Conservation (phyloP, 2,113 vertebrate species). For the Corythaixoides concolor region DNA sequence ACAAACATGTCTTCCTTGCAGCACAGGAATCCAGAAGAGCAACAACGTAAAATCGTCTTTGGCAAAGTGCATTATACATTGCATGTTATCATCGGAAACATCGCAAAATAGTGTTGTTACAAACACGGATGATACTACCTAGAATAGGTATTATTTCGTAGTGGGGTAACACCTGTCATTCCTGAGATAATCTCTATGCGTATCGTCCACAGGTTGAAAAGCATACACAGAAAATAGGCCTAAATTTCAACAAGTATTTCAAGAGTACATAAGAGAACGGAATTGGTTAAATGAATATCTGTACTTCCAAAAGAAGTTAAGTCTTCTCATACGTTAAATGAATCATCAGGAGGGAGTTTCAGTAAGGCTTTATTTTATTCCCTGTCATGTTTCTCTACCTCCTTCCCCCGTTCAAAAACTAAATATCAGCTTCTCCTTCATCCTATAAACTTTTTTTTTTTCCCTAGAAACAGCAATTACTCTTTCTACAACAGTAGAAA, state of each 20-base stretch:
- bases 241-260: background rate
- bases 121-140: background rate
- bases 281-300: background rate
- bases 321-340: background rate
- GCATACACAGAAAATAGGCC: background rate
- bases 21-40: background rate
- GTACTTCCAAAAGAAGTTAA: background rate
- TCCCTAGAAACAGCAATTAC: background rate
- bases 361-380: background rate
- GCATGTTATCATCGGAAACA: background rate
- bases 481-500: background rate
- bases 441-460: background rate
- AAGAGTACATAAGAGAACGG: background rate
- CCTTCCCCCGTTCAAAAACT: background rate
- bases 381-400: background rate
- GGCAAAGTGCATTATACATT: background rate
- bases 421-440: background rate
- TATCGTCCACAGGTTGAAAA: background rate
- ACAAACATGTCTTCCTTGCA: background rate
- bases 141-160: background rate
- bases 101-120: background rate
- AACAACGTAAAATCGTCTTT: background rate
- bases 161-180: background rate
- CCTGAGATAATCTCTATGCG: background rate
- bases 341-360: background rate